phyloP scores from a whole-genome alignment of 2,888 invertebrate genomes.

The Cyaniris semiargus region DNA sequence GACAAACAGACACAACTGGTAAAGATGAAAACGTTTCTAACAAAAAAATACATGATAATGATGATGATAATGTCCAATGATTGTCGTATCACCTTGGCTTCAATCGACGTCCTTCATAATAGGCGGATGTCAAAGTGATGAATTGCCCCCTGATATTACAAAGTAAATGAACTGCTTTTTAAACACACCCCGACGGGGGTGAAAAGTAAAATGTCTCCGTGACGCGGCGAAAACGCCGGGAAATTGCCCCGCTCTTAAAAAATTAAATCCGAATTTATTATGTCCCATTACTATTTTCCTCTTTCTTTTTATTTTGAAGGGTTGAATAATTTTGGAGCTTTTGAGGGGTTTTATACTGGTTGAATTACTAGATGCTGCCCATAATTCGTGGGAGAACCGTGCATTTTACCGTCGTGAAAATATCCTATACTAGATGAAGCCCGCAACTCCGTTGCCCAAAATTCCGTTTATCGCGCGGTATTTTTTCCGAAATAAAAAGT shows the following conservation, averaged over 20 bases:
- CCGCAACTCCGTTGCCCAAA: too few species aligned
- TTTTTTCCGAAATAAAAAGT: too few species aligned
- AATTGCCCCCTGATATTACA: conserved; percentile 66
- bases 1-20: too few species aligned
- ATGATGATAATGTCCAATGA: background rate
- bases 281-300: background rate
- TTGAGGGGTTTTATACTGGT: background rate
- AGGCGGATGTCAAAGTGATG: conserved; percentile 66
- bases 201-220: conserved; percentile 53
- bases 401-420: too few species aligned
- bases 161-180: conserved; percentile 67
- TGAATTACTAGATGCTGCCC: too few species aligned
- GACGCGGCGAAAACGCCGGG: conserved; percentile 55
- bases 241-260: conserved; percentile 43
- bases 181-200: conserved; percentile 52
- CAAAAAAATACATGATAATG: background rate
- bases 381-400: too few species aligned
- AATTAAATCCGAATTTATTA: conserved; percentile 31
- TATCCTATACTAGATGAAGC: too few species aligned
- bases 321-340: background rate
- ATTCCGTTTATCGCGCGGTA: too few species aligned
- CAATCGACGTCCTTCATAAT: conserved; percentile 60
- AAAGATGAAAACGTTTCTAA: too few species aligned
- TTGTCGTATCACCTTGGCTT: conserved; percentile 36
- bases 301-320: background rate